Evolutionary conservation across 2,888 invertebrate genomes (phyloP).

Genomic region (Tenthredo livida): DNA sequence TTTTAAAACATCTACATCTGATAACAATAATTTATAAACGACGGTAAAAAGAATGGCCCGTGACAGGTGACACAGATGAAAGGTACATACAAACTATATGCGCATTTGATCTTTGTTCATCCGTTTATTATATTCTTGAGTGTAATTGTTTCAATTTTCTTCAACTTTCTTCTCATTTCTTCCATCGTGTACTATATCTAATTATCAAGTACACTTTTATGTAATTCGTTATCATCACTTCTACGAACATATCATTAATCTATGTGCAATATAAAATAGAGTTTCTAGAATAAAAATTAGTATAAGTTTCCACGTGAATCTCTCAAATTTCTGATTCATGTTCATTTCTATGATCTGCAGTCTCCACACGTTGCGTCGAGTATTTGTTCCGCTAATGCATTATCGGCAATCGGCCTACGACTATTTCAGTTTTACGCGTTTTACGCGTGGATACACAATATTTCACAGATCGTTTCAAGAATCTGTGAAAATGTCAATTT

Average conservation of each 20-base stretch:
- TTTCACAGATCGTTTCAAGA: not conserved
- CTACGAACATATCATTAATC: not conserved
- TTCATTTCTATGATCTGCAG: not conserved
- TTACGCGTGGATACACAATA: not conserved
- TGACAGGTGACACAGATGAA: slow-evolving; percentile 72
- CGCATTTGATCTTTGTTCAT: slow-evolving; percentile 25
- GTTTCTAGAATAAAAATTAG: not conserved
- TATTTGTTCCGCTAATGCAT: not conserved
- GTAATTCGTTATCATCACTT: too few species aligned
- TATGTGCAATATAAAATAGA: not conserved
- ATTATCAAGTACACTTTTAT: not conserved
- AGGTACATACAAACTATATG: slow-evolving; percentile 58
- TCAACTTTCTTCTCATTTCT: not conserved
- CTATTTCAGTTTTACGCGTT: not conserved
- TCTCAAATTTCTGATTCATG: not conserved
- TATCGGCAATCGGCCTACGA: not conserved
- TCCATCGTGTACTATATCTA: not conserved
- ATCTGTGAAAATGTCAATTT: not conserved
- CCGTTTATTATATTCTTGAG: not conserved
- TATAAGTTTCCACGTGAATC: not conserved
- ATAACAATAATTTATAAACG: not conserved
- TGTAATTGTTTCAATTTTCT: not conserved
- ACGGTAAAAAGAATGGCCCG: slow-evolving; percentile 68
- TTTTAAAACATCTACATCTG: not conserved
- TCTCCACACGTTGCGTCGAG: not conserved